Evolutionary conservation across 2,797 vertebrate species (phyloP), one percentile per base, ranked within the genome.

Genomic region (Spea hammondii): DNA sequence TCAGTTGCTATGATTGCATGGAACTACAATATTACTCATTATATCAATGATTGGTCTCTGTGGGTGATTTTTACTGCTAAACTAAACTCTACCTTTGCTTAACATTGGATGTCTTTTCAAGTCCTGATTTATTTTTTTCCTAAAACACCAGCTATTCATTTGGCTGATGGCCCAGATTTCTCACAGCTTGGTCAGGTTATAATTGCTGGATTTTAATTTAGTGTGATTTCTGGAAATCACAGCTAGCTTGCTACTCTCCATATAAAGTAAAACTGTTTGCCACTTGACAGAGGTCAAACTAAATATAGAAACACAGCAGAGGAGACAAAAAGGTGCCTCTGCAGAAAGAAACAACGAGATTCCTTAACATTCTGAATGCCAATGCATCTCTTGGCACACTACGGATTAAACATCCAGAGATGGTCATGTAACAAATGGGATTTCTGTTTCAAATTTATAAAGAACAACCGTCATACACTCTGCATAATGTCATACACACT

Each of bases 211-310:
- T 64, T 71, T 69, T 59, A 74, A 87, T 14, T 53, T 70, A 82
- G 68, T 74, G 64, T 50, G 78, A 78, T 78, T 85, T 89, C 79
- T 79, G 49, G 62, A 83, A 73, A 76, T 69, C 65, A 49, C 78
- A 83, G 79, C 5, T 78, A 1, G 6, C 14, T 62, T 44, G 45
- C 72, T 79, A 69, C 47, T 82, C 83, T 72, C 70, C 68, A 82
- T 80, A 86, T 82, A 83, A 84, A 82, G 69, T 76, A 77, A 80
- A 82, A 60, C 76, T 47, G 59, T 74, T 17, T 74, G 51, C 65
- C 54, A 79, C 44, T 74, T 13, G 62, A 53, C 32, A 76, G 65
- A 76, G 77, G 55, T 79, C 64, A 65, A 76, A 72, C 32, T 74
- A 74, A 83, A 86, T 80, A 70, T 84, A 82, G 74, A 59, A 79